Base-by-base conservation (phyloP, 2,888 invertebrate genomes). In the Megaustenia siamemsis region DNA sequence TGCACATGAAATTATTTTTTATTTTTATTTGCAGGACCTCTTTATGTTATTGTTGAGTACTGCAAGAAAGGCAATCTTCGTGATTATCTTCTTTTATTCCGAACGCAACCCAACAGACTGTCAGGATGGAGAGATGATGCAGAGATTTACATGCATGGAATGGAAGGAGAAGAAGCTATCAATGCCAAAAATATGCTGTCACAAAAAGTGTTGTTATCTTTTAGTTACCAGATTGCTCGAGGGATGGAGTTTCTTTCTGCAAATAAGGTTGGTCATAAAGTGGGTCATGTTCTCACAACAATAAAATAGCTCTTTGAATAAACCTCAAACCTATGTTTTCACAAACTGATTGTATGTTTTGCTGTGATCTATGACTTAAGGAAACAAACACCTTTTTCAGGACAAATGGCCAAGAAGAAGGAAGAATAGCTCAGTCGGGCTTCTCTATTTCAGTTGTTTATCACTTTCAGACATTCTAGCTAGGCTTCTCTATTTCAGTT, bases 231-330 rank as follows among this genome's bases (percentile, higher is more conserved):
- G 95, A 97, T 99, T 1, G 98, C 99, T 0, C 95, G 97, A 83
- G 99, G 99, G 86, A 99, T 99, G 99, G 98, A 99, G 88, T 99
- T 99, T 94, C 95, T 99, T 89, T 97, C 98, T 1, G 98, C 98
- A 0, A 96, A 97, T 94, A 96, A 98, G 94, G 97, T 97, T 21
- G 18, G 32, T 32, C 21, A 4, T 69, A 28, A 5, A 56, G 35
- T 21, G n/a, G n/a, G n/a, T n/a, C n/a, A n/a, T n/a, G n/a, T n/a
- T n/a, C n/a, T n/a, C n/a, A n/a, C n/a, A n/a, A n/a, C n/a, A n/a
- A n/a, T n/a, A n/a, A n/a, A n/a, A n/a, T n/a, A n/a, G n/a, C n/a
- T n/a, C n/a, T n/a, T n/a, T n/a, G n/a, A n/a, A n/a, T n/a, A n/a
- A n/a, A n/a, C n/a, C n/a, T n/a, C n/a, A n/a, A n/a, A n/a, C n/a